Base-by-base conservation (phyloP, 64 coral and sea anemone genomes). In the Cladopsammia gracilis region DNA sequence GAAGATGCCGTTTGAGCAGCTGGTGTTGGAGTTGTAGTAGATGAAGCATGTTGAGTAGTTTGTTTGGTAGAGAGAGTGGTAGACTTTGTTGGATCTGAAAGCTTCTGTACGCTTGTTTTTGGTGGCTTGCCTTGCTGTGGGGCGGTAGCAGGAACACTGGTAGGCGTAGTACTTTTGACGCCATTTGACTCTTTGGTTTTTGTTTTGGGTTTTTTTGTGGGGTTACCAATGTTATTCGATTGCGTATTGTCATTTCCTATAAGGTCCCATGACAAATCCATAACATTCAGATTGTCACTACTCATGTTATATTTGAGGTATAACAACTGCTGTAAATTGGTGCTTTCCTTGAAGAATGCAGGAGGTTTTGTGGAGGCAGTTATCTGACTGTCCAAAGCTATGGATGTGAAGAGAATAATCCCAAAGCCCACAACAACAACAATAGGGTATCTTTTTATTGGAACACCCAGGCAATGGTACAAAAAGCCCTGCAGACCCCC, bases 271-370 rank as follows among this genome's bases (percentile, higher is more conserved):
- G 9, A 18, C 22, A 84, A 10, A 48, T 84, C 34, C 22, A 50
- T 12, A 4, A 50, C 7, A 20, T 67, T 66, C 19, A 84, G 62
- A 48, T 81, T 77, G 43, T 94, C 88, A 42, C 62, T 76, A 58
- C 92, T 94, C 87, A 94, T 94, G 60, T 98, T 98, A 70, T 87
- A 98, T 58, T 90, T 87, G 58, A 98, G 70, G 42, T 98, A 66
- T 46, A 94, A 24, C 58, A 94, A 62, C 25, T 91, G 88, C 26
- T 94, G 92, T 45, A 98, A 77, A 72, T 98, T 98, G 3, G 92
- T 89, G 58, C 75, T 65, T 68, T 90, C 75, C 68, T 70, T 98
- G 64, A 98, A 98, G 61, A 98, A 98, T 22, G 89, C 70, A 11
- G 92, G 92, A 19, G 96, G 96, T 25, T 88, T 98, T 10, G 95